Base-by-base conservation (phyloP, 1,140 invertebrate species). In the Neomicropteryx cornuta region DNA sequence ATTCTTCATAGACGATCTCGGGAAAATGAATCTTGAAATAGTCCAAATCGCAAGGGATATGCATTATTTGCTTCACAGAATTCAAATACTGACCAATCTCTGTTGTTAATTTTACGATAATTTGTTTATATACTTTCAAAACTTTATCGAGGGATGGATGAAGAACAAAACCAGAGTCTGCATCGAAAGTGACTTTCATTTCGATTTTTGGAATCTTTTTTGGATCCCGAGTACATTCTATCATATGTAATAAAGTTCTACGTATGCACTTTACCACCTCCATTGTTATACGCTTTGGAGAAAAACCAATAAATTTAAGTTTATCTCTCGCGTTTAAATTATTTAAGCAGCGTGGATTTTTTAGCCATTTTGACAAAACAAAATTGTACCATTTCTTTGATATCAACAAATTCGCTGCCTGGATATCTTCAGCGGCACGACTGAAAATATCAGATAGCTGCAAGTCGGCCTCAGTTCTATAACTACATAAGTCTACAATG, bases 401-500 rank as follows among this genome's bases (percentile, higher is more conserved):
- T n/a, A 57, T 34, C 5, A 41, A 38, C 4, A 32, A 49, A 47
- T 36, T 52, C 22, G 37, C 52, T 46, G 47, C 50, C 36, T 38
- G 51, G 20, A 42, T 55, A 41, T 40, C 60, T 43, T 43, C 38
- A 33, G 43, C 3, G 48, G 69, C 52, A 21, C 47, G 34, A 10
- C 28, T 51, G 42, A 14, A 65, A 44, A 30, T 52, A 44, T 23
- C 47, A 36, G 18, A 63, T 51, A 18, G 52, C 49, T 16, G 52
- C 49, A 10, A 52, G 37, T 3, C 41, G 42, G 42, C 45, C n/a
- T n/a, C 51, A n/a, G 45, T 39, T 27, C 54, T 51, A 42, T 66
- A 69, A 14, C 40, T 50, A 10, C 39, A 19, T 37, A 72, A 63
- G 44, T 71, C 47, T 18, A 62, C 60, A 10, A 73, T 47, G 16